These are phyloP conservation scores for Drosophila lowei DNA, from an alignment of 1,140 invertebrate genomes.

Conservation along the genomic window DNA sequence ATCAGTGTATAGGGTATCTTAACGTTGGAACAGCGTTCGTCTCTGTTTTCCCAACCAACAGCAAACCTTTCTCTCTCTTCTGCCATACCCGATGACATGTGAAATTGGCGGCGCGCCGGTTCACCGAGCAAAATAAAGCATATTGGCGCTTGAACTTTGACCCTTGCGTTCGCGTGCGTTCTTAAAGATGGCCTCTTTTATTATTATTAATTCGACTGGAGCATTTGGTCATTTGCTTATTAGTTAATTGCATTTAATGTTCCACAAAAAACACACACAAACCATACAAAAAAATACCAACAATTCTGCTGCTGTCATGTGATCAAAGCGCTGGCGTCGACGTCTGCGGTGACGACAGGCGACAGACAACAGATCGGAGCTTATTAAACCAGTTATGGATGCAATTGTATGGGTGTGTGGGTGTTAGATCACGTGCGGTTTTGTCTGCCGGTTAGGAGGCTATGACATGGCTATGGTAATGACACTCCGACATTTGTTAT, in stretches of 20 bases:
- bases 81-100: slow-evolving; percentile 25
- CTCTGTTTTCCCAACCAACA: no score
- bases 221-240: slow-evolving; percentile 59
- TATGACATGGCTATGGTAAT: slow-evolving; percentile 34
- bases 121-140: slow-evolving; percentile 16
- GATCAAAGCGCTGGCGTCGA: slow-evolving; percentile 29
- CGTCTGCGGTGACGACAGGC: background rate
- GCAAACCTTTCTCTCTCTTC: slow-evolving; percentile 7
- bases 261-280: slow-evolving; percentile 5
- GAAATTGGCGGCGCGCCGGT: slow-evolving; percentile 25
- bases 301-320: slow-evolving; percentile 54
- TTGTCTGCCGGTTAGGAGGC: slow-evolving; percentile 21
- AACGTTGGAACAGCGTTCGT: no score
- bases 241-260: slow-evolving; percentile 61
- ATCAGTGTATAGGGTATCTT: no score
- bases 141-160: slow-evolving; percentile 63
- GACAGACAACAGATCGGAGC: slow-evolving; percentile 4
- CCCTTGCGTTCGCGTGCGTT: slow-evolving; percentile 49
- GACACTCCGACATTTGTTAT: slow-evolving; percentile 39
- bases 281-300: slow-evolving; percentile 1
- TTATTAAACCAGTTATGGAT: slow-evolving; percentile 68
- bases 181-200: slow-evolving; percentile 39
- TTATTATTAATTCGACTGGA: slow-evolving; percentile 40
- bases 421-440: slow-evolving; percentile 66
- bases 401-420: slow-evolving; percentile 38